Conservation (phyloP, 2,797 vertebrate genomes). For the Chrosomus eos region DNA sequence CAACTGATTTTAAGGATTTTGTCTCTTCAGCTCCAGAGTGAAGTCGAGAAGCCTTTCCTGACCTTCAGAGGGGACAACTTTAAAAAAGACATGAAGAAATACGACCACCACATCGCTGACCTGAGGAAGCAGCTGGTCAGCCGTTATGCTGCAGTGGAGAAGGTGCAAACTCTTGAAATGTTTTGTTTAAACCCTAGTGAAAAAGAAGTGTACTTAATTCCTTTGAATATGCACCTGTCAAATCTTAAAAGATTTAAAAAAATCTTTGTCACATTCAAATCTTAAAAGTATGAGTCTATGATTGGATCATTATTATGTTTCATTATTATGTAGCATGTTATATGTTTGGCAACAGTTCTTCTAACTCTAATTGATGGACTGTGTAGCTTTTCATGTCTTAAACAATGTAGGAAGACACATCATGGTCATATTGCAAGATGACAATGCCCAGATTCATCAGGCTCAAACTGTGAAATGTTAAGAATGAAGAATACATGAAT, state of each 20-base stretch:
- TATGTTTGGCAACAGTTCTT: too few species aligned
- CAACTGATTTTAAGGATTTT: background rate
- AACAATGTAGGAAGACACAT: too few species aligned
- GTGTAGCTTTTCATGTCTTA: too few species aligned
- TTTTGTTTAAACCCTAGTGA: background rate
- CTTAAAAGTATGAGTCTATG: too few species aligned
- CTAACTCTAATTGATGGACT: too few species aligned
- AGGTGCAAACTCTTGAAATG: constrained; percentile 75
- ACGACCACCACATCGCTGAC: constrained; percentile 94
- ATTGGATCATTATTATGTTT: too few species aligned
- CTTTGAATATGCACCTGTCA: background rate
- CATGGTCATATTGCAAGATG: too few species aligned
- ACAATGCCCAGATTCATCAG: too few species aligned
- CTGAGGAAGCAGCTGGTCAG: constrained; percentile 93
- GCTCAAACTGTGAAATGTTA: too few species aligned
- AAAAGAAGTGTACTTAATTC: background rate
- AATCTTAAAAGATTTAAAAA: background rate
- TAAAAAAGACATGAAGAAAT: constrained; percentile 99
- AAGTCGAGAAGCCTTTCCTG: constrained; percentile 94
- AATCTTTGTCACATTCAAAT: too few species aligned
- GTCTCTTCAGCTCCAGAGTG: constrained; percentile 87
- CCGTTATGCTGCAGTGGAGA: constrained; percentile 90
- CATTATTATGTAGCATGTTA: too few species aligned
- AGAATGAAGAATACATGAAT: too few species aligned
- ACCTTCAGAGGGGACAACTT: constrained; percentile 94